Evolutionary conservation across 1,140 invertebrate genomes (phyloP).

Genomic region (Nasonia giraulti): DNA sequence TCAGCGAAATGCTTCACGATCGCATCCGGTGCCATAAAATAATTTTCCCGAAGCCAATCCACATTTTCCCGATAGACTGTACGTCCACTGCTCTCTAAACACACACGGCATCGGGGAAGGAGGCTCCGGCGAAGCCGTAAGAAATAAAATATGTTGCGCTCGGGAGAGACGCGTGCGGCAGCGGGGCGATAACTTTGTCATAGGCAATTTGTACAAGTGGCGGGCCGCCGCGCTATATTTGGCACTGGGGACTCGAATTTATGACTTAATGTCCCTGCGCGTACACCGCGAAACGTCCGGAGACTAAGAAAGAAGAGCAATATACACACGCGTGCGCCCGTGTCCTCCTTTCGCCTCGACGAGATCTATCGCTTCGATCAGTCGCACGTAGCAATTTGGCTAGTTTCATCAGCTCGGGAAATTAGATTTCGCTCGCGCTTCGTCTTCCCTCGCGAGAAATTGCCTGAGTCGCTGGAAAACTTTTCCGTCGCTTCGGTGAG

Average conservation of each 20-base stretch:
- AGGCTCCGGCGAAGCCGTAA: constrained; percentile 47
- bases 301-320: neutral
- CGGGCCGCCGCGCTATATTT: constrained; percentile 65
- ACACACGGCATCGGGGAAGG: neutral
- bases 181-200: constrained; percentile 72
- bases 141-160: constrained; percentile 59
- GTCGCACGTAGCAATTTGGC: constrained; percentile 36
- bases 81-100: neutral
- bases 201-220: constrained; percentile 74
- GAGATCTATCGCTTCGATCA: neutral
- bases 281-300: neutral
- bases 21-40: neutral
- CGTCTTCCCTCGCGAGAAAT: neutral
- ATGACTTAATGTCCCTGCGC: constrained; percentile 64
- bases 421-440: constrained; percentile 31
- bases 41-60: neutral
- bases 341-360: neutral
- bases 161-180: constrained; percentile 44
- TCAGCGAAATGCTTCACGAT: neutral
- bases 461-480: neutral
- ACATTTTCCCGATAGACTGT: constrained; percentile 1
- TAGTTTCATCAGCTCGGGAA: constrained; percentile 35
- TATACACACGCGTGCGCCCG: neutral
- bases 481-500: neutral
- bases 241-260: constrained; percentile 72